Evolutionary conservation across 2,888 invertebrate species (phyloP).

Genomic region (Papilio demoleus): DNA sequence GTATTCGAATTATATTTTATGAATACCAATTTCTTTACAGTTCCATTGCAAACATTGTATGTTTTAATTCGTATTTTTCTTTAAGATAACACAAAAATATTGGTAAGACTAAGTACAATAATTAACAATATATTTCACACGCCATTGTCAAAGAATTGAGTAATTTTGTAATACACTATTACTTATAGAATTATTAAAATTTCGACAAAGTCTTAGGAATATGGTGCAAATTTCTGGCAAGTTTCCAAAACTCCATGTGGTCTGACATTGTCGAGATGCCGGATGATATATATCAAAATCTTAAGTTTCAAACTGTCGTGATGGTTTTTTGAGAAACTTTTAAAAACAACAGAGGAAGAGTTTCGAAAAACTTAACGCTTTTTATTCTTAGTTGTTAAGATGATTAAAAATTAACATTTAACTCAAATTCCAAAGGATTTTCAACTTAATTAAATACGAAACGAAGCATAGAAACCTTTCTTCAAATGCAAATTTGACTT

Average conservation of each 20-base stretch:
- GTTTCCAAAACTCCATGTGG: conserved; percentile 12
- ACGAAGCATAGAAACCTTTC: conserved; percentile 11
- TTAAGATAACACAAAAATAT: neutral
- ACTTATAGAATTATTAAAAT: conserved; percentile 9
- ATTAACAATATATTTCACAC: neutral
- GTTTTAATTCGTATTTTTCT: neutral
- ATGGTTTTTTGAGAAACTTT: neutral
- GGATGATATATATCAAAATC: conserved; percentile 13
- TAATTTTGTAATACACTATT: neutral
- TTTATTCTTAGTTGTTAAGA: neutral
- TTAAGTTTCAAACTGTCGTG: neutral
- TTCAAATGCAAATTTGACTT: conserved; percentile 25
- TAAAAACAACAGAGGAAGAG: neutral
- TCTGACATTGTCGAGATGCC: conserved; percentile 18
- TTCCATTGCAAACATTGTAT: neutral
- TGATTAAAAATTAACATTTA: conserved; percentile 1
- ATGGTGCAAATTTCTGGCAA: conserved; percentile 3
- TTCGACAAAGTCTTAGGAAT: conserved; percentile 1
- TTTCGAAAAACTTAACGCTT: neutral
- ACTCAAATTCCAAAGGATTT: neutral
- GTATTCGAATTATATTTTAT: conserved; percentile 22
- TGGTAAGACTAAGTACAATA: neutral
- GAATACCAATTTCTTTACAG: neutral
- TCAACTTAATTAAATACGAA: neutral
- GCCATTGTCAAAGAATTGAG: neutral